Percentiles rank a stretch among this genome's conserved stretches.
Evolutionary conservation across 2,888 invertebrate species (phyloP).

Genomic region (Pseudoips prasinana): DNA sequence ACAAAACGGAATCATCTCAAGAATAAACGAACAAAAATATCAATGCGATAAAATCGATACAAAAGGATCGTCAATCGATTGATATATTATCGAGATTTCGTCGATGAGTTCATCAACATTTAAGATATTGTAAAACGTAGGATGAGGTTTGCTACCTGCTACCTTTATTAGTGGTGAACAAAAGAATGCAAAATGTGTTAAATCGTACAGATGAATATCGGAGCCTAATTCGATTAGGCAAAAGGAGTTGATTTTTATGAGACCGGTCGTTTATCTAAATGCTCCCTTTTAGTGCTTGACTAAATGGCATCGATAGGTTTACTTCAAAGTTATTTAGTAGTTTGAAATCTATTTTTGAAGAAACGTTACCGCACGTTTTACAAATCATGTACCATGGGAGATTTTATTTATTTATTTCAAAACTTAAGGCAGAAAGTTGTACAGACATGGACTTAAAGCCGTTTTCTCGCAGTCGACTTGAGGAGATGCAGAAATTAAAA

Average conservation of each 20-base stretch:
- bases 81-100: conserved; percentile 56
- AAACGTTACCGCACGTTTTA: too few species aligned
- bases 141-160: conserved; percentile 69
- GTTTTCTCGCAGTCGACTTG: too few species aligned
- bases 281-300: conserved; percentile 48
- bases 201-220: conserved; percentile 75
- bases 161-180: conserved; percentile 70
- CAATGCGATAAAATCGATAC: conserved; percentile 44
- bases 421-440: too few species aligned
- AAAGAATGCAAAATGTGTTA: conserved; percentile 79
- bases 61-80: conserved; percentile 52
- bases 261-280: conserved; percentile 75
- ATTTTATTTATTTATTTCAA: too few species aligned
- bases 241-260: conserved; percentile 78
- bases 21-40: conserved; percentile 13
- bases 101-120: conserved; percentile 77
- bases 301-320: conserved; percentile 5
- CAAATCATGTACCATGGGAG: too few species aligned
- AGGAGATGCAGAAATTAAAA: too few species aligned
- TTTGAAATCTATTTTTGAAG: too few species aligned
- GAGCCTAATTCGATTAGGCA: conserved; percentile 77
- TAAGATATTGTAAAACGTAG: conserved; percentile 63
- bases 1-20: conserved; percentile 18
- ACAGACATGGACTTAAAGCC: too few species aligned
- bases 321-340: too few species aligned